Evolutionary conservation across 2,797 vertebrate species (phyloP).

Genomic region (Pangasius larnaudii): DNA sequence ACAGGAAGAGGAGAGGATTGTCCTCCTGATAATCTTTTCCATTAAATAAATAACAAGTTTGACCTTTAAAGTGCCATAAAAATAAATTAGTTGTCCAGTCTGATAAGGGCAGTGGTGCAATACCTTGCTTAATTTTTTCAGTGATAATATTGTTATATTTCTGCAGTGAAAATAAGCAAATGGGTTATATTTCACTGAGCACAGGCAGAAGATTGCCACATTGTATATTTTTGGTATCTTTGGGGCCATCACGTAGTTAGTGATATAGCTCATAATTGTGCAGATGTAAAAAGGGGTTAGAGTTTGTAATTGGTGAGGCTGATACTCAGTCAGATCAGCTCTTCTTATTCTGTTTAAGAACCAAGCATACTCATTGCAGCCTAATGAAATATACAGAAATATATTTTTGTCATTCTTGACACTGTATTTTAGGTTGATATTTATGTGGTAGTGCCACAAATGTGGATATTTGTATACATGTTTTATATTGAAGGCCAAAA

Average conservation of each 20-base stretch:
- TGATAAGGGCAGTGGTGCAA: constrained; percentile 1
- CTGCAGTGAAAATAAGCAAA: background rate
- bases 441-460: background rate
- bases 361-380: background rate
- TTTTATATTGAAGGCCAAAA: background rate
- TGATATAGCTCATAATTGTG: background rate
- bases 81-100: constrained; percentile 14
- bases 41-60: constrained; percentile 11
- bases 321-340: background rate
- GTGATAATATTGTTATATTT: background rate
- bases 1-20: background rate
- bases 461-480: background rate
- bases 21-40: constrained; percentile 18
- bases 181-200: background rate
- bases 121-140: background rate
- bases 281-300: background rate
- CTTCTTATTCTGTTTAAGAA: background rate
- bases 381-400: background rate
- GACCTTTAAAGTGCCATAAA: constrained; percentile 3
- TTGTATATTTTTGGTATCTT: background rate
- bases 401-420: background rate
- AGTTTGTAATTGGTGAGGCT: background rate
- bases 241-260: background rate
- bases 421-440: background rate
- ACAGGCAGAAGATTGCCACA: background rate